Evolutionary conservation across 1,140 invertebrate species (phyloP).

Genomic region (Euwallacea similis): DNA sequence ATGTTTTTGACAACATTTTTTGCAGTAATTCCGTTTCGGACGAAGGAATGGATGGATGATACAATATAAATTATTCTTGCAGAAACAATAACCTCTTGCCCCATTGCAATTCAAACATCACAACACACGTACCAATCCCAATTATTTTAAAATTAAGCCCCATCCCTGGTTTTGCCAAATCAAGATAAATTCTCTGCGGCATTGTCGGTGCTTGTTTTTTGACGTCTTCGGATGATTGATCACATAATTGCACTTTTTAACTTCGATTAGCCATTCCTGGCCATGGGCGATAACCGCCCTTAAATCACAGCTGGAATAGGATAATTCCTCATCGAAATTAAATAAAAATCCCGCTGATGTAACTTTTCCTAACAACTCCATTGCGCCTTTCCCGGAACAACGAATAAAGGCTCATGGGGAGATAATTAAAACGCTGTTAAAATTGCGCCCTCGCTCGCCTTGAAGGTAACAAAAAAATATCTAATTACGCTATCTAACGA

Average conservation of each 20-base stretch:
- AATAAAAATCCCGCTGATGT: not conserved
- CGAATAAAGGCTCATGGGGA: not conserved
- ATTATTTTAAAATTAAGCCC: slow-evolving; percentile 2
- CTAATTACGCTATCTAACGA: slow-evolving; percentile 12
- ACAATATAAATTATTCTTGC: too few species aligned
- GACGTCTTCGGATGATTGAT: not conserved
- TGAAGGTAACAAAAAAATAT: slow-evolving; percentile 14
- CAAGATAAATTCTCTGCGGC: not conserved
- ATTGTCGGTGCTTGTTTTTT: not conserved
- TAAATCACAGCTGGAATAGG: not conserved
- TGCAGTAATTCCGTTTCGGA: too few species aligned
- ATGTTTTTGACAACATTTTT: too few species aligned
- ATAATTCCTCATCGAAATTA: slow-evolving; percentile 1
- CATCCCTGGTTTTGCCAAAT: not conserved
- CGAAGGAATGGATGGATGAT: too few species aligned
- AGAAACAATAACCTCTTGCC: too few species aligned
- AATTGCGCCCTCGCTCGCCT: slow-evolving; percentile 12
- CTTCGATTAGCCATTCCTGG: not conserved
- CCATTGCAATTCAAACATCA: too few species aligned
- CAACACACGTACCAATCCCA: not conserved
- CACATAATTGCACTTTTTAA: not conserved
- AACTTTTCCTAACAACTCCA: not conserved
- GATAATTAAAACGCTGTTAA: slow-evolving; percentile 13
- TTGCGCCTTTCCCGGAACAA: not conserved
- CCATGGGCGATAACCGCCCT: not conserved